These are phyloP conservation scores for Plodia interpunctella DNA, from an alignment of 1,140 invertebrate genomes.

Conservation along the genomic window DNA sequence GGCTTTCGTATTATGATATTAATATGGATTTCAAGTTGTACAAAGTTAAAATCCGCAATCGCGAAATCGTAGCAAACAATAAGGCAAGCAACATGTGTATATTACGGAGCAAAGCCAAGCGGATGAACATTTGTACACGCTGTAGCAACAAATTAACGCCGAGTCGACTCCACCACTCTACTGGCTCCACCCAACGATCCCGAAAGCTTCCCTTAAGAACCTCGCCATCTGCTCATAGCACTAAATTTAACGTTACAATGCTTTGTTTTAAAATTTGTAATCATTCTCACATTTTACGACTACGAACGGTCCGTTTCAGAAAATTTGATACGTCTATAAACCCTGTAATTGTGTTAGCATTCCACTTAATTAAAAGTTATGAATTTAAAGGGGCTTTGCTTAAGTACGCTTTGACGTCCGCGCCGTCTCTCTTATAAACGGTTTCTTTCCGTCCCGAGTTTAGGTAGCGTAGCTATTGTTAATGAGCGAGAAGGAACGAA, in stretches of 20 bases:
- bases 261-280: slow-evolving; percentile 73
- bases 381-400: slow-evolving; percentile 60
- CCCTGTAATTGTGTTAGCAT: slow-evolving; percentile 66
- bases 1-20: too few species aligned
- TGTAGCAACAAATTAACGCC: slow-evolving; percentile 60
- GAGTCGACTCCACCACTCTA: slow-evolving; percentile 44
- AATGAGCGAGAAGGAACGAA: slow-evolving; percentile 39
- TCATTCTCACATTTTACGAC: slow-evolving; percentile 73
- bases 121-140: slow-evolving; percentile 43
- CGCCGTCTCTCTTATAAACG: slow-evolving; percentile 38
- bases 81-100: background rate
- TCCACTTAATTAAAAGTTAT: slow-evolving; percentile 74
- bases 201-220: slow-evolving; percentile 55
- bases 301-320: slow-evolving; percentile 62
- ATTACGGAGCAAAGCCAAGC: slow-evolving; percentile 1
- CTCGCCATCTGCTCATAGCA: slow-evolving; percentile 54
- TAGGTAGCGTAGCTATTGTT: slow-evolving; percentile 37
- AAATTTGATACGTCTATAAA: slow-evolving; percentile 73
- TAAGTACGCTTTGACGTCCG: slow-evolving; percentile 41
- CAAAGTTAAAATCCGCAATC: background rate
- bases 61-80: background rate
- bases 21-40: too few species aligned
- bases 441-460: slow-evolving; percentile 41
- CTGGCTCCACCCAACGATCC: slow-evolving; percentile 38
- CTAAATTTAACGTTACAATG: slow-evolving; percentile 65